phyloP scores from a whole-genome alignment of 2,888 invertebrate species.

The Stenchaetothrips biformis region DNA sequence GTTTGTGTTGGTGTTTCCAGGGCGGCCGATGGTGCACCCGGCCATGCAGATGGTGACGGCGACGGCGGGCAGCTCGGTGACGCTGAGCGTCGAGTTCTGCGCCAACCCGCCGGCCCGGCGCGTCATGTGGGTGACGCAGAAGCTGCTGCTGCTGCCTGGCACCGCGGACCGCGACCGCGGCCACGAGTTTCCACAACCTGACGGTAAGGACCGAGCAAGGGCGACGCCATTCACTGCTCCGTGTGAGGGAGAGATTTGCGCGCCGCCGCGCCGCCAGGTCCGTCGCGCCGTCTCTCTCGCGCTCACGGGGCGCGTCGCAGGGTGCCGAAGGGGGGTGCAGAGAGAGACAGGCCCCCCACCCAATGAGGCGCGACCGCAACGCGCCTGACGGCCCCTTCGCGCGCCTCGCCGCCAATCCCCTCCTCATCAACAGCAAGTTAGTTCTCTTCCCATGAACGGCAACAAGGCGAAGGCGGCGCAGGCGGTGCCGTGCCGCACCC shows the following conservation, averaged over 20 bases:
- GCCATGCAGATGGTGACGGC: constrained; percentile 62
- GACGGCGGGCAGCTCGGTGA: constrained; percentile 62
- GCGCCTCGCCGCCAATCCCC: neutral
- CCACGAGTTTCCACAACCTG: constrained; percentile 8
- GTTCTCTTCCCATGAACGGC: neutral
- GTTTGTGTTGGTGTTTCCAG: constrained; percentile 48
- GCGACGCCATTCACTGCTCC: too few relatives aligned
- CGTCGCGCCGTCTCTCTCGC: too few relatives aligned
- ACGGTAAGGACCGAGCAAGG: neutral
- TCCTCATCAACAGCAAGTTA: neutral
- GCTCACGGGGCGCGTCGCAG: too few relatives aligned
- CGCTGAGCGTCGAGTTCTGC: constrained; percentile 68
- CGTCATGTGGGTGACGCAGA: constrained; percentile 59
- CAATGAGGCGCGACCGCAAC: too few relatives aligned
- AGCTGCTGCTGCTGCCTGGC: constrained; percentile 53
- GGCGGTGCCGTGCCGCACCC: too few relatives aligned
- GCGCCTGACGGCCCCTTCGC: too few relatives aligned
- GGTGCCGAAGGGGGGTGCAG: too few relatives aligned
- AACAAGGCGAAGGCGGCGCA: neutral
- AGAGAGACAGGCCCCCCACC: too few relatives aligned
- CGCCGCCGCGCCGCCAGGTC: too few relatives aligned
- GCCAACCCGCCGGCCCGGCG: constrained; percentile 66
- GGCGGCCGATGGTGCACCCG: constrained; percentile 62
- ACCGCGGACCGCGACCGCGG: constrained; percentile 42
- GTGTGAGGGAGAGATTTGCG: too few relatives aligned